These are phyloP conservation scores for Muscicapa comitata DNA, from an alignment of 2,797 vertebrate genomes.

Conservation along the genomic window DNA sequence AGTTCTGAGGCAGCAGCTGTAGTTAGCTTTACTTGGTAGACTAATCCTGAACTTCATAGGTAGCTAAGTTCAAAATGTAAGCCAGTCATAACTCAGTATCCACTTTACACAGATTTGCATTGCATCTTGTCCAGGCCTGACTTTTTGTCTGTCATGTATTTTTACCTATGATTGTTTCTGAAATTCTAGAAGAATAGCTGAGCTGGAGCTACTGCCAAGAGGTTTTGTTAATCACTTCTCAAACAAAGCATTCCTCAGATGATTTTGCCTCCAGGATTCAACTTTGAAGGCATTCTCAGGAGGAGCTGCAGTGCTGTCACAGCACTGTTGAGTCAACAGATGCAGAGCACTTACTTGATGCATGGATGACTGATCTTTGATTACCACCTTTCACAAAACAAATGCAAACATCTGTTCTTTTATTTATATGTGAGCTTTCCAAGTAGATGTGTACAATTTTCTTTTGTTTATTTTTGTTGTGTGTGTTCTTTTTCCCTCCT, in stretches of 20 bases:
- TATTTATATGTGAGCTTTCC: neutral
- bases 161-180: neutral
- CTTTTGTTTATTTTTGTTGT: neutral
- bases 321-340: neutral
- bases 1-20: neutral
- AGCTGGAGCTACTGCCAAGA: neutral
- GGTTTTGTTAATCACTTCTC: neutral
- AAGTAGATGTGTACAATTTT: neutral
- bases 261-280: neutral
- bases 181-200: neutral
- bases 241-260: neutral
- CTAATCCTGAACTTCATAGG: neutral
- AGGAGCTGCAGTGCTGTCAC: neutral
- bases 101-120: fast-evolving
- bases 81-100: neutral
- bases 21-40: neutral
- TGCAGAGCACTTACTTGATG: neutral
- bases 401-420: neutral
- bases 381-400: neutral
- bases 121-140: neutral
- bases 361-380: neutral
- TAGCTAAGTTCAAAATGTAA: neutral
- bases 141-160: neutral
- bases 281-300: neutral
- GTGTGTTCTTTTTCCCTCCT: neutral